Conservation (phyloP, 2,888 invertebrate species). For the Acleris literana region DNA sequence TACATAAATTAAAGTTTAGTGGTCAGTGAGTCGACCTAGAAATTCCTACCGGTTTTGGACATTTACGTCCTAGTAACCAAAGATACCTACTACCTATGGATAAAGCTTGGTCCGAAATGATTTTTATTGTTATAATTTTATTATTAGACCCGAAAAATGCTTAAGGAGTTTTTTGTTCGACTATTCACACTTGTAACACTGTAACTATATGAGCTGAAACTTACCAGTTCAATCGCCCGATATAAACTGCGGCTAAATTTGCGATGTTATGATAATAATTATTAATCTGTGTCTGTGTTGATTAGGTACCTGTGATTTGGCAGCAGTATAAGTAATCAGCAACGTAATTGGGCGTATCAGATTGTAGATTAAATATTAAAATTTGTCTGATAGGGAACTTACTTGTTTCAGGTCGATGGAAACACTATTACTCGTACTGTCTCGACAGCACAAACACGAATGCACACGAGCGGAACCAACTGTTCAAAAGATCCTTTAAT, state of each 20-base stretch:
- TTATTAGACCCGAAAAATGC: too few species aligned
- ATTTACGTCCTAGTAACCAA: too few species aligned
- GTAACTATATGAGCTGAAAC: not conserved
- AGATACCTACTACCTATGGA: too few species aligned
- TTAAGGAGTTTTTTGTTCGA: too few species aligned
- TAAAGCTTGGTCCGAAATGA: too few species aligned
- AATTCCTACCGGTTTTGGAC: too few species aligned
- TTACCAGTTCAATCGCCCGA: slow-evolving; percentile 24
- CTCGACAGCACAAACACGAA: slow-evolving; percentile 4
- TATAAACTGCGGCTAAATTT: slow-evolving; percentile 20
- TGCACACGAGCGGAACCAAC: slow-evolving; percentile 4
- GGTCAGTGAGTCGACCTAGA: too few species aligned
- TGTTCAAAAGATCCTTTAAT: not conserved
- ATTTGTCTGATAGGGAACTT: not conserved
- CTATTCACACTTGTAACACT: too few species aligned
- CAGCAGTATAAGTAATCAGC: not conserved
- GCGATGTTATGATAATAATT: slow-evolving; percentile 7
- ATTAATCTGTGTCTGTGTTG: slow-evolving; percentile 14
- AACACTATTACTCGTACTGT: slow-evolving; percentile 7
- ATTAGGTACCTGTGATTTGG: not conserved
- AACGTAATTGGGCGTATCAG: slow-evolving; percentile 3
- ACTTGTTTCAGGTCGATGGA: not conserved
- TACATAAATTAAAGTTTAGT: too few species aligned
- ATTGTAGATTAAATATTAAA: slow-evolving; percentile 3
- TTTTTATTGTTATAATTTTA: too few species aligned